Base-by-base conservation (phyloP, 2,888 invertebrate species). In the Temnothorax unifasciatus region DNA sequence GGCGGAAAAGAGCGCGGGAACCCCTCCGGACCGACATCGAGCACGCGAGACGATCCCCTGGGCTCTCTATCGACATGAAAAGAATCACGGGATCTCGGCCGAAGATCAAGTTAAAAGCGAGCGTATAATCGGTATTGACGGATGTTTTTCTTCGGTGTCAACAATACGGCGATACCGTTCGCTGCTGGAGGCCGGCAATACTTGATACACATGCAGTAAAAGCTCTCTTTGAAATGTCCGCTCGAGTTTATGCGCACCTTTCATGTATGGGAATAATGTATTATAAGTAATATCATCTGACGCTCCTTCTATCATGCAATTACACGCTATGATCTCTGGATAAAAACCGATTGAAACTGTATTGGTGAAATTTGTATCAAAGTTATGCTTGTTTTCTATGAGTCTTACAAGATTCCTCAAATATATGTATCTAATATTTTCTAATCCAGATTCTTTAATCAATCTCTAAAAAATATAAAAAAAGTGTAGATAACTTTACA, bases 31-130 rank as follows among this genome's bases (percentile, higher is more conserved):
- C 74, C 81, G 84, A 86, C 84, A 86, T 90, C 82, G 82, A 90
- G 90, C 83, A 81, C 85, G 74, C 87, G 86, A 88, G 90, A 88
- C 90, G 87, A 71, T 90, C 90, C 89, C 89, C 29, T 71, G 90
- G 87, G 90, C 29, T 89, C 77, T 47, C 84, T 75, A 85, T 87
- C 79, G 71, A 71, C 82, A 87, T 88, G 84, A 86, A 88, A 90
- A 82, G 66, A 88, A 90, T 89, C 87, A 84, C 82, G 74, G 76
- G 74, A 86, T 90, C 88, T 82, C 75, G 79, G 79, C 50, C 84
- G 69, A 85, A 89, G 90, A 86, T 89, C 88, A 82, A 86, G 88
- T 81, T 59, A 85, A 84, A 81, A 59, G 54, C 68, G 38, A 15
- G 44, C 63, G 29, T 13, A 25, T 41, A 82, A 85, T 85, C 88